Percentiles rank a stretch among this genome's conserved stretches.
These are phyloP conservation scores for Macropis europaea DNA, from an alignment of 2,888 invertebrate species.

Conservation along the genomic window DNA sequence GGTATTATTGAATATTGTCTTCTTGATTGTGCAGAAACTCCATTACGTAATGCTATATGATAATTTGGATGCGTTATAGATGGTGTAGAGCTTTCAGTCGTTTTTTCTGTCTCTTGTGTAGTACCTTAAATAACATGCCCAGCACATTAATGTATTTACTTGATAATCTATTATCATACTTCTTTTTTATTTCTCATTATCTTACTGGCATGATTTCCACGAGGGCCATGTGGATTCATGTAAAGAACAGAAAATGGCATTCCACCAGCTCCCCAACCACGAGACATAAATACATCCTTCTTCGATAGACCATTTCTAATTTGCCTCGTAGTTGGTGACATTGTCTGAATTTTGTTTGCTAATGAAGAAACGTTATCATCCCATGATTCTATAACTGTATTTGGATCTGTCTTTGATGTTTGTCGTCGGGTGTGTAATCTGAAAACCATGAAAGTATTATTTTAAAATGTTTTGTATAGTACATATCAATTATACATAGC, in stretches of 20 bases:
- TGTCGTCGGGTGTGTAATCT: slow-evolving; percentile 47
- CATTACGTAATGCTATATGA: slow-evolving; percentile 66
- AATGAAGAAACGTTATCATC: slow-evolving; percentile 3
- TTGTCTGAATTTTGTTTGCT: slow-evolving; percentile 10
- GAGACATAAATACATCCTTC: slow-evolving; percentile 79
- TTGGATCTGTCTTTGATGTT: slow-evolving; percentile 21
- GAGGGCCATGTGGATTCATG: slow-evolving; percentile 74
- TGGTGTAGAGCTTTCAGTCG: slow-evolving; percentile 26
- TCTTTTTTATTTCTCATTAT: background rate
- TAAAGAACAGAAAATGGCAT: slow-evolving; percentile 82
- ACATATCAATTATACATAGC: too few relatives aligned
- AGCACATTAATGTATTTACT: background rate
- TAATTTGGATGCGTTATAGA: slow-evolving; percentile 58
- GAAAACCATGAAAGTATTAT: slow-evolving; percentile 8
- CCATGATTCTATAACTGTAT: slow-evolving; percentile 37
- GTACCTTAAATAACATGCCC: slow-evolving; percentile 20
- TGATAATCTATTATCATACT: background rate
- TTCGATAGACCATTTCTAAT: slow-evolving; percentile 60
- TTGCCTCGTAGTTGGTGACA: slow-evolving; percentile 15
- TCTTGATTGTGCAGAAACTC: slow-evolving; percentile 62
- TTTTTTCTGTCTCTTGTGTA: slow-evolving; percentile 43
- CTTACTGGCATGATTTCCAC: slow-evolving; percentile 58
- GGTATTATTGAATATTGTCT: slow-evolving; percentile 80
- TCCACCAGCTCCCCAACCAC: slow-evolving; percentile 82
- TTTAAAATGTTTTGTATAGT: background rate